Percentiles rank a stretch among this genome's conserved stretches.
Conservation (phyloP, 2,888 invertebrate species). For the Sylvicola fuscatus region DNA sequence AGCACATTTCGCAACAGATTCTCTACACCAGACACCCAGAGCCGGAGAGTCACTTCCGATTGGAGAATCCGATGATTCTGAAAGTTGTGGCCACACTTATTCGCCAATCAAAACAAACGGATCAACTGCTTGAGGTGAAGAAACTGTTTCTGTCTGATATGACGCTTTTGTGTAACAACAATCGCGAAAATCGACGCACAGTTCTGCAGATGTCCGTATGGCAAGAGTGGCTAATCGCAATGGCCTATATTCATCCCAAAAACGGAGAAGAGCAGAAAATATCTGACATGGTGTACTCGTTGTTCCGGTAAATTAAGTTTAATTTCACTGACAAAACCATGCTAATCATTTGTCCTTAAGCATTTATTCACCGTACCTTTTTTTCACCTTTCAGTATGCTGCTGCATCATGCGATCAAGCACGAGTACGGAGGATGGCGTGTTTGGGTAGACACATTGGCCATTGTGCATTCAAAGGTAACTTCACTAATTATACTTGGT, state of each 20-base stretch:
- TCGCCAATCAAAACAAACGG: slow-evolving; percentile 87
- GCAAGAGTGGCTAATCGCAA: slow-evolving; percentile 98
- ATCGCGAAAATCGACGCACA: slow-evolving; percentile 88
- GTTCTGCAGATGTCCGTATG: slow-evolving; percentile 99
- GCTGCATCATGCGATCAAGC: slow-evolving; percentile 95
- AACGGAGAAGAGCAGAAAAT: slow-evolving; percentile 89
- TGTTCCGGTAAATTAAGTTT: slow-evolving; percentile 34
- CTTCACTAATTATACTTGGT: background rate
- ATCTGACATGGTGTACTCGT: slow-evolving; percentile 93
- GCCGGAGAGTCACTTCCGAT: slow-evolving; percentile 81
- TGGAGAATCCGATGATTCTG: slow-evolving; percentile 95
- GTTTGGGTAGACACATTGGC: slow-evolving; percentile 99
- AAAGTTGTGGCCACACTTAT: slow-evolving; percentile 97
- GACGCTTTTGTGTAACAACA: slow-evolving; percentile 93
- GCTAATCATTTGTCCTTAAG: too few species aligned
- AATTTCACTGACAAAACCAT: background rate
- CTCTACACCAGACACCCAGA: slow-evolving; percentile 85
- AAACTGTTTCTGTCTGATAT: slow-evolving; percentile 94
- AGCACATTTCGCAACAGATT: slow-evolving; percentile 90
- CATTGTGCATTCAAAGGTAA: slow-evolving; percentile 95
- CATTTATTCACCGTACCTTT: background rate
- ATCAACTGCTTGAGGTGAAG: slow-evolving; percentile 79
- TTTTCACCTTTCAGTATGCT: slow-evolving; percentile 45
- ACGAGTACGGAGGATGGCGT: slow-evolving; percentile 98
- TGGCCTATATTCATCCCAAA: slow-evolving; percentile 95